These are phyloP conservation scores for Brevimyrus niger DNA, from an alignment of 2,113 vertebrate species.

Conservation along the genomic window DNA sequence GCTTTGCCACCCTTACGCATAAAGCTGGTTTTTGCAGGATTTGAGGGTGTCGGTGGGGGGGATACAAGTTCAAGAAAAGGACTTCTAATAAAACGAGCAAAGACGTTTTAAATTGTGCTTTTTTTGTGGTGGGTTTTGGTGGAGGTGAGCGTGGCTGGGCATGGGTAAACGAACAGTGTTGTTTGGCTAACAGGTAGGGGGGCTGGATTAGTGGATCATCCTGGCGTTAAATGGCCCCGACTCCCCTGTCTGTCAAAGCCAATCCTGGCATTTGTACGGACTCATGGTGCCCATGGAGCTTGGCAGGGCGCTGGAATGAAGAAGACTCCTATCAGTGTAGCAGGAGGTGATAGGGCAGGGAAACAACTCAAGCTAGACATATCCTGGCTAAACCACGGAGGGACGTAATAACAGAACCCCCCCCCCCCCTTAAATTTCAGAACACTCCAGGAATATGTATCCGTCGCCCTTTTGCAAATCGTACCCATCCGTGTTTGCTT, in stretches of 20 bases:
- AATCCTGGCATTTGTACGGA: conserved; percentile 35
- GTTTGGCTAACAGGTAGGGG: background rate
- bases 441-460: background rate
- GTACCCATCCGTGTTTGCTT: background rate
- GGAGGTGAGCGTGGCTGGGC: background rate
- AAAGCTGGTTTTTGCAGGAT: background rate
- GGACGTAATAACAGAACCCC: background rate
- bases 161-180: background rate
- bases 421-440: background rate
- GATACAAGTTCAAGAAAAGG: background rate
- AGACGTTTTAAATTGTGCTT: background rate
- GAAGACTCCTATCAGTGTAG: conserved; percentile 32
- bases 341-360: conserved; percentile 54
- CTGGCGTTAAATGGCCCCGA: conserved; percentile 25
- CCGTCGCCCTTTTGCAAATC: background rate
- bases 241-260: conserved; percentile 36
- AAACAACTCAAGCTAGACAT: conserved; percentile 47
- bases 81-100: background rate
- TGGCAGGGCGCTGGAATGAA: conserved; percentile 48
- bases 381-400: conserved; percentile 44
- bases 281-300: conserved; percentile 34
- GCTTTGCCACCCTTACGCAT: background rate
- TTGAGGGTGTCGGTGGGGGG: background rate
- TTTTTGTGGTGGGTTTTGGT: background rate
- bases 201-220: background rate